These are phyloP conservation scores for Lepidurus apus DNA, from an alignment of 1,140 invertebrate genomes.

Conservation along the genomic window DNA sequence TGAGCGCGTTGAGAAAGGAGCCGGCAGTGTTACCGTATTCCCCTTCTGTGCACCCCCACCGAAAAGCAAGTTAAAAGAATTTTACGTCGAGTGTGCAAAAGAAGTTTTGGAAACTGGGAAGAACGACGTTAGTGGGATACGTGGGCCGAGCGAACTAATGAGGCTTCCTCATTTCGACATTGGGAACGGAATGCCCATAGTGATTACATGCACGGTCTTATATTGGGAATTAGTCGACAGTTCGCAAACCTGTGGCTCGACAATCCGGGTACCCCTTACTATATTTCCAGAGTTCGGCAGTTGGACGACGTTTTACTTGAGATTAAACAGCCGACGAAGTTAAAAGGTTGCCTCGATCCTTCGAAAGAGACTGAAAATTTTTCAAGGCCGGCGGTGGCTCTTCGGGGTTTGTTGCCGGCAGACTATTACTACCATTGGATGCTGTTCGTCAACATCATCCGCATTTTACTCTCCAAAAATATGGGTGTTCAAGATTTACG, in stretches of 20 bases:
- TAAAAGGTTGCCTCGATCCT: neutral
- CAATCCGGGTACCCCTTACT: neutral
- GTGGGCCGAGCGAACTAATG: slow-evolving; percentile 24
- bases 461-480: slow-evolving; percentile 20
- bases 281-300: slow-evolving; percentile 9
- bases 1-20: slow-evolving; percentile 24
- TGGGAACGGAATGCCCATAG: slow-evolving; percentile 1
- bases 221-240: slow-evolving; percentile 26
- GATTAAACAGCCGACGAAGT: slow-evolving; percentile 27
- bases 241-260: neutral
- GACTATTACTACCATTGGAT: slow-evolving; percentile 25
- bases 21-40: slow-evolving; percentile 20
- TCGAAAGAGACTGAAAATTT: neutral
- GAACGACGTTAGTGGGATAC: neutral
- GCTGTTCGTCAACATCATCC: slow-evolving; percentile 6
- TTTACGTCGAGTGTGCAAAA: neutral
- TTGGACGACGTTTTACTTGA: slow-evolving; percentile 20
- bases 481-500: neutral
- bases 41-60: slow-evolving; percentile 2
- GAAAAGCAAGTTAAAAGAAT: neutral
- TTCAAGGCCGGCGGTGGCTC: slow-evolving; percentile 14
- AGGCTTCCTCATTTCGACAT: slow-evolving; percentile 25
- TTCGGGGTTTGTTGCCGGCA: neutral
- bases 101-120: neutral
- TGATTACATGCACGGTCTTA: slow-evolving; percentile 26